phyloP scores from a whole-genome alignment of 2,113 vertebrate species.

The Onychorhynchus coronatus region DNA sequence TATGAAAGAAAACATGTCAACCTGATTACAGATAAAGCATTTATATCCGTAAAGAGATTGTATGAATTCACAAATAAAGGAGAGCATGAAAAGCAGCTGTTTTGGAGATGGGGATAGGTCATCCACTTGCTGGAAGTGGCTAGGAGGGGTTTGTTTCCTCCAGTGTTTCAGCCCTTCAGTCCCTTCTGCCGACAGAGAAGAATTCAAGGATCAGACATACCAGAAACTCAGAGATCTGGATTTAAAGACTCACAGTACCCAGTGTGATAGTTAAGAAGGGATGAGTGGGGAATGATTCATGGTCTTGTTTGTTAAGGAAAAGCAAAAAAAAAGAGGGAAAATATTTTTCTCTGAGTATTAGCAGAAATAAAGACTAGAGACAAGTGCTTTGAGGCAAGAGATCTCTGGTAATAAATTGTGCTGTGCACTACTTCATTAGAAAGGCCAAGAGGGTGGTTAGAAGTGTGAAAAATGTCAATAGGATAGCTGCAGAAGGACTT shows the following conservation, averaged over 20 bases:
- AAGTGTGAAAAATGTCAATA: neutral
- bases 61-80: neutral
- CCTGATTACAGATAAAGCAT: neutral
- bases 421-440: neutral
- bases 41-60: neutral
- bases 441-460: neutral
- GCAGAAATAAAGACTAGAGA: neutral
- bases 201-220: too few relatives aligned
- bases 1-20: neutral
- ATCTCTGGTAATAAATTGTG: neutral
- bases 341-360: neutral
- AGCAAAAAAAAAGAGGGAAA: neutral
- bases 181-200: too few relatives aligned
- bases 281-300: neutral
- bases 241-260: too few relatives aligned
- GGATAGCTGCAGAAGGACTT: neutral
- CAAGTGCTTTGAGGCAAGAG: neutral
- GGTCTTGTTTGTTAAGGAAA: neutral
- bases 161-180: too few relatives aligned
- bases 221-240: too few relatives aligned
- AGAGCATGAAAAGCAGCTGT: neutral
- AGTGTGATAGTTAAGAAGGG: neutral
- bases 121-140: neutral
- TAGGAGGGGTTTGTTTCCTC: neutral
- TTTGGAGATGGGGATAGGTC: neutral